These are phyloP conservation scores for Uropetala carovei DNA, from an alignment of 2,888 invertebrate genomes.

Conservation along the genomic window DNA sequence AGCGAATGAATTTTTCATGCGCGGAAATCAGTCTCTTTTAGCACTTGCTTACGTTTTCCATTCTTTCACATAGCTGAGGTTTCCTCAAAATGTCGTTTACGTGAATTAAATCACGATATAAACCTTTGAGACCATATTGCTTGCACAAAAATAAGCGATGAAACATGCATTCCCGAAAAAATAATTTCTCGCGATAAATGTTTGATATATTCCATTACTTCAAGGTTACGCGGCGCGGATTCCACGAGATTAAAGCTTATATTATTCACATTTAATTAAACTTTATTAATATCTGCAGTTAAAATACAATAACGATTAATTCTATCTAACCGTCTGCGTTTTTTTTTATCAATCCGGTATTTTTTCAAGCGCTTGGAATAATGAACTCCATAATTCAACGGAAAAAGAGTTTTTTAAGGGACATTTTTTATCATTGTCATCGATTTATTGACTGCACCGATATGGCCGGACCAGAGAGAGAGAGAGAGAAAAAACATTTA, in stretches of 20 bases:
- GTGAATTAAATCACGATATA: not conserved
- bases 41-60: not conserved
- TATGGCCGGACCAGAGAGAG: not conserved
- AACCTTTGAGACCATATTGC: not conserved
- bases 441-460: conserved; percentile 17
- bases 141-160: no score
- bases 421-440: not conserved
- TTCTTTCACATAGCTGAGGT: not conserved
- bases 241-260: no score
- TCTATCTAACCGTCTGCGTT: not conserved
- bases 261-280: no score
- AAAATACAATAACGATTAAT: no score
- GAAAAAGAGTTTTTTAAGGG: not conserved
- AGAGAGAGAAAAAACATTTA: not conserved
- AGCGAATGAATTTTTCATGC: conserved; percentile 39
- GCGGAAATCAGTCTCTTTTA: conserved; percentile 25
- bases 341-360: not conserved
- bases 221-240: no score
- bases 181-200: no score
- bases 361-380: not conserved
- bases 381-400: conserved; percentile 28
- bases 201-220: no score
- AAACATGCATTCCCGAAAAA: no score
- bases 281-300: no score
- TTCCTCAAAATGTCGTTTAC: not conserved